Evolutionary conservation across 2,888 invertebrate genomes (phyloP).

Genomic region (Andrena minutula): DNA sequence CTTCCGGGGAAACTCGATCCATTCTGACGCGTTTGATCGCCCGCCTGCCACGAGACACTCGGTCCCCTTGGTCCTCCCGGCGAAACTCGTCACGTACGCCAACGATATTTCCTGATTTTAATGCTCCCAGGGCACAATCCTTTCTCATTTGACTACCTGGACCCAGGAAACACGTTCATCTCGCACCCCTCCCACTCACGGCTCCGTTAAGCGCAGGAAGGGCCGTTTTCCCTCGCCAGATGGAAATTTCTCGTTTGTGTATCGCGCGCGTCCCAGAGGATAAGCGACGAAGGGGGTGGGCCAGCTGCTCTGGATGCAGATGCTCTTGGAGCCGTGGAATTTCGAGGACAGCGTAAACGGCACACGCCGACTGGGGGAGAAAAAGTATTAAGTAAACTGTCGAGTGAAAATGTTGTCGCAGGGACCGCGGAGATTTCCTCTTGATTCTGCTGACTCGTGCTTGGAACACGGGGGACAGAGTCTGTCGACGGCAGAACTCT

Average conservation of each 20-base stretch:
- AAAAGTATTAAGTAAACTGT: slow-evolving; percentile 11
- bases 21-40: slow-evolving; percentile 60
- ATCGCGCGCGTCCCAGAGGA: slow-evolving; percentile 27
- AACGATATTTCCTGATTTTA: neutral
- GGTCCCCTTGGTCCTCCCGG: neutral
- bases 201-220: slow-evolving; percentile 5
- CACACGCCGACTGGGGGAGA: slow-evolving; percentile 48
- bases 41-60: slow-evolving; percentile 46
- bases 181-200: neutral
- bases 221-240: slow-evolving; percentile 25
- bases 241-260: slow-evolving; percentile 45
- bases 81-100: too few relatives aligned
- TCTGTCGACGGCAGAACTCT: slow-evolving; percentile 1
- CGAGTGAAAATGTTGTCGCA: too few relatives aligned
- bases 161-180: neutral
- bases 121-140: slow-evolving; percentile 9
- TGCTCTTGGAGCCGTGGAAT: slow-evolving; percentile 56
- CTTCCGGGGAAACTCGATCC: slow-evolving; percentile 63
- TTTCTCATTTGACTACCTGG: slow-evolving; percentile 18
- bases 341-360: slow-evolving; percentile 42
- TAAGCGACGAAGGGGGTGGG: slow-evolving; percentile 57
- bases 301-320: slow-evolving; percentile 72
- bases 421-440: neutral
- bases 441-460: neutral
- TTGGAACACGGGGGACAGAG: neutral